phyloP scores from a whole-genome alignment of 2,797 vertebrate species.

The Gallinago solitaria region DNA sequence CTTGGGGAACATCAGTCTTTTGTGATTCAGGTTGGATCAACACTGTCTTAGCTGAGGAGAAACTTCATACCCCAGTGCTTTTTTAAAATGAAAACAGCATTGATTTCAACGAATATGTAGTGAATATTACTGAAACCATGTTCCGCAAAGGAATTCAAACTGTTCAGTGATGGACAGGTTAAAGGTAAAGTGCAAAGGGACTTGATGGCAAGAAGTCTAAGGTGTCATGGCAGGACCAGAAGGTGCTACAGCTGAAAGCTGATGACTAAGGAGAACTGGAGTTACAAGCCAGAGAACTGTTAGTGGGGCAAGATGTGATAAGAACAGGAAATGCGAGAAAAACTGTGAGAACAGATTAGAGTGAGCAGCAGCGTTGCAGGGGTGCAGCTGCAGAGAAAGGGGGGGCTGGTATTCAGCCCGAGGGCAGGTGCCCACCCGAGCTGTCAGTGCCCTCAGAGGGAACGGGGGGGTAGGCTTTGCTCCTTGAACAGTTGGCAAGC shows the following conservation, averaged over 20 bases:
- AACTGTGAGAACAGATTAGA: not conserved
- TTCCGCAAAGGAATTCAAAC: not conserved
- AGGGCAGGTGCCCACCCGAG: accelerated
- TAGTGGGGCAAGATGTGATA: not conserved
- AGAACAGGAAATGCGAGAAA: not conserved
- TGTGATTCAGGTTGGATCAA: not conserved
- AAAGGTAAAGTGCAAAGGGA: not conserved
- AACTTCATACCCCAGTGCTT: not conserved
- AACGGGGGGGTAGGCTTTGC: not conserved
- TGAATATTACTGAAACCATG: not conserved
- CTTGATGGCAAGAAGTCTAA: accelerated
- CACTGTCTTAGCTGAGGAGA: not conserved
- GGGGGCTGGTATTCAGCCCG: not conserved
- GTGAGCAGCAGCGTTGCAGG: accelerated
- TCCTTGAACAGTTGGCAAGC: not conserved
- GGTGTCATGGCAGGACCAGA: not conserved
- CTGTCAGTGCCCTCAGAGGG: not conserved
- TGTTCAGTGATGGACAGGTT: not conserved
- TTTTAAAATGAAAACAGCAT: not conserved
- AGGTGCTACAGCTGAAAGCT: not conserved
- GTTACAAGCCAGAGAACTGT: not conserved
- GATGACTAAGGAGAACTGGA: not conserved
- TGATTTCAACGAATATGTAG: not conserved
- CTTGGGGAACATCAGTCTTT: not conserved
- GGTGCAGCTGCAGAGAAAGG: accelerated